These are phyloP conservation scores for Nephrotoma appendiculata DNA, from an alignment of 2,888 invertebrate species.

Conservation along the genomic window DNA sequence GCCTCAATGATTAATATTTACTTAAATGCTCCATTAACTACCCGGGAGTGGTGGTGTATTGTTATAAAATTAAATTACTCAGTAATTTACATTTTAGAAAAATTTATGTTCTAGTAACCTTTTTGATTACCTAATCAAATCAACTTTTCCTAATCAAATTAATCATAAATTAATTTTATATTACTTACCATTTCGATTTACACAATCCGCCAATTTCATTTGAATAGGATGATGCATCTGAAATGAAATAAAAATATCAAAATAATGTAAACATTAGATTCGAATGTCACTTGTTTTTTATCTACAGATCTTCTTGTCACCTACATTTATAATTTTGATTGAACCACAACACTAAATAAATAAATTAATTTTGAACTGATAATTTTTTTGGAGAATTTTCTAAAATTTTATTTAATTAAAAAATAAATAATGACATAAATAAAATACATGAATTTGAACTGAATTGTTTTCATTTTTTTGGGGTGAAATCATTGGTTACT, in stretches of 20 bases:
- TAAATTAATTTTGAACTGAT: not conserved
- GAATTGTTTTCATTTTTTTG: not conserved
- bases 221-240: conserved; percentile 99
- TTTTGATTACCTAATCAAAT: not conserved
- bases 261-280: not conserved
- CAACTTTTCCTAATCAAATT: not conserved
- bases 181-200: conserved; percentile 93
- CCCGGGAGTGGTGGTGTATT: not conserved
- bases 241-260: conserved; percentile 25
- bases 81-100: not conserved
- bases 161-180: not conserved
- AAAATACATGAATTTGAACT: not conserved
- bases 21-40: not conserved
- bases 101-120: not conserved
- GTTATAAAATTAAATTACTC: not conserved
- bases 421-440: not conserved
- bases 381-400: not conserved
- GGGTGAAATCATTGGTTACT: not conserved
- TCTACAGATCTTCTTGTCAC: not conserved
- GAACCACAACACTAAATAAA: not conserved
- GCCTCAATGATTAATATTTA: not conserved
- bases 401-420: not conserved
- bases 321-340: not conserved
- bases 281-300: not conserved
- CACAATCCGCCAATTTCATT: conserved; percentile 99